Percentiles rank a stretch among this genome's conserved stretches.
phyloP scores from a whole-genome alignment of 2,888 invertebrate genomes.

The Carterocephalus palaemon region DNA sequence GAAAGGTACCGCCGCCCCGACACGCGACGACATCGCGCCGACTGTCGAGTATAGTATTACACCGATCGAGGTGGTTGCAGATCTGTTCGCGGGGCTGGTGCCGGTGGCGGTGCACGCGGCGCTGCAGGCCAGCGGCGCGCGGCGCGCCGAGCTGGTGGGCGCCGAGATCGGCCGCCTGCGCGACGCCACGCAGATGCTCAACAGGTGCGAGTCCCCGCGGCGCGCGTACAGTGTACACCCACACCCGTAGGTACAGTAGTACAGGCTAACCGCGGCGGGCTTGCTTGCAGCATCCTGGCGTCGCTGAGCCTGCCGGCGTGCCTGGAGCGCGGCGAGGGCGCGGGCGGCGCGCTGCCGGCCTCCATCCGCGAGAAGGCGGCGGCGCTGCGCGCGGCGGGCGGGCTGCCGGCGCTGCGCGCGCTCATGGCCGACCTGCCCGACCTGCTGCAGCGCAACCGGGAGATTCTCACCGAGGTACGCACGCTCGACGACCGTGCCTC shows the following conservation, averaged over 20 bases:
- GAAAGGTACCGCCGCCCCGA: conserved; percentile 13
- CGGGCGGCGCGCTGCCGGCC: conserved; percentile 87
- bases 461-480: conserved; percentile 93
- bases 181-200: conserved; percentile 94
- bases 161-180: conserved; percentile 91
- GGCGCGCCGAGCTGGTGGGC: conserved; percentile 92
- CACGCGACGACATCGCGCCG: neutral
- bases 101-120: conserved; percentile 96
- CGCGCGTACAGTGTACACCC: too few species aligned
- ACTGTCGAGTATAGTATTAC: neutral
- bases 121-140: conserved; percentile 88
- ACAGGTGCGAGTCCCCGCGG: too few species aligned
- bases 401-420: conserved; percentile 83
- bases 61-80: conserved; percentile 55
- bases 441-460: conserved; percentile 89
- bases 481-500: conserved; percentile 83
- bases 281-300: conserved; percentile 84
- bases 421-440: conserved; percentile 94
- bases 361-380: conserved; percentile 92
- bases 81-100: conserved; percentile 92
- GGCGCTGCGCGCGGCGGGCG: conserved; percentile 87
- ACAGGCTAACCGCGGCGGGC: too few species aligned
- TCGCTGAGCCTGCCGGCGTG: conserved; percentile 98
- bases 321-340: conserved; percentile 89
- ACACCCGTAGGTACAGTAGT: too few species aligned